phyloP scores from a whole-genome alignment of 2,888 invertebrate genomes.

The Patella caerulea region DNA sequence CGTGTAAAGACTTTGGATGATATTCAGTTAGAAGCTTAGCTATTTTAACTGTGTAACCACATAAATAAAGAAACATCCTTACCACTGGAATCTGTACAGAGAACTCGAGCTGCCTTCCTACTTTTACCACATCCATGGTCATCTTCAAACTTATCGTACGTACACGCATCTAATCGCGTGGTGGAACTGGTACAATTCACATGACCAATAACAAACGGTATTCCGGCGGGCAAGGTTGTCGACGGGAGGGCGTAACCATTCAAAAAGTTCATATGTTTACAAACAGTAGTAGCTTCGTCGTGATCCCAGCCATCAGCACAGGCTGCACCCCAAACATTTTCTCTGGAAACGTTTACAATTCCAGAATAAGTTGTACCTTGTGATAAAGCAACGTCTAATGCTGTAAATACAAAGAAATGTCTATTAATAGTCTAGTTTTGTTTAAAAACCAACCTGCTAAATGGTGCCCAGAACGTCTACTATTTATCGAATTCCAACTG shows the following conservation, averaged over 20 bases:
- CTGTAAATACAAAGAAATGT: conserved; percentile 27
- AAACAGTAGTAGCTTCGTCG: conserved; percentile 74
- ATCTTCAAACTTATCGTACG: conserved; percentile 34
- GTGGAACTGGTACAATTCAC: conserved; percentile 48
- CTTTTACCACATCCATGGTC: conserved; percentile 40
- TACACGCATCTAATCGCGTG: conserved; percentile 39
- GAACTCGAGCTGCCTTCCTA: conserved; percentile 44
- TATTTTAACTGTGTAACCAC: too few relatives aligned
- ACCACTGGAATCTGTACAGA: conserved; percentile 40
- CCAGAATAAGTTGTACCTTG: conserved; percentile 41
- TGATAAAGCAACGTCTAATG: conserved; percentile 33
- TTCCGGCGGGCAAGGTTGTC: conserved; percentile 15
- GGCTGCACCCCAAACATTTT: conserved; percentile 71
- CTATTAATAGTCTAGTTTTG: too few relatives aligned
- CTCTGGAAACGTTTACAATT: conserved; percentile 43
- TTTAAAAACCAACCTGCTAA: too few relatives aligned
- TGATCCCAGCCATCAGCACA: conserved; percentile 74
- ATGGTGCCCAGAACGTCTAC: too few relatives aligned
- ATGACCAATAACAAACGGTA: conserved; percentile 43
- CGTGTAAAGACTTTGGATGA: too few relatives aligned
- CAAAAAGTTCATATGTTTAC: conserved; percentile 72
- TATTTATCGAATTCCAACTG: too few relatives aligned
- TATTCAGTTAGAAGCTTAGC: too few relatives aligned
- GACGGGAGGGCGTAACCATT: conserved; percentile 22
- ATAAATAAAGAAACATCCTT: not conserved